Evolutionary conservation across 2,797 vertebrate species (phyloP).

Genomic region (Dipus sagitta): DNA sequence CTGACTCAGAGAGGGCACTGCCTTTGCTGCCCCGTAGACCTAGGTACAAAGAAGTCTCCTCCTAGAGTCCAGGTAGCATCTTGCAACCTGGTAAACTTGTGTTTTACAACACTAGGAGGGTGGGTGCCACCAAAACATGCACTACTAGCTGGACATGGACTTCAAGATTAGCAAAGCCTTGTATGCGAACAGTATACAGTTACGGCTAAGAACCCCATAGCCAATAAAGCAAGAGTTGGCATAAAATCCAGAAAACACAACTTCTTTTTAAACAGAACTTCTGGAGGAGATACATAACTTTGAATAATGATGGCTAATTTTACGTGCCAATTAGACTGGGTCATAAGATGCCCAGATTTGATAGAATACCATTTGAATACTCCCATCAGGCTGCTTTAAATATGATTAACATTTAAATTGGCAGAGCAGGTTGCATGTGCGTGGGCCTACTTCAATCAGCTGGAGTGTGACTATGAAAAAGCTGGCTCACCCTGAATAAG

Average conservation of each 20-base stretch:
- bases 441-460: not conserved
- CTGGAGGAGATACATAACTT: not conserved
- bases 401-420: not conserved
- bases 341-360: not conserved
- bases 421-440: not conserved
- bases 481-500: not conserved
- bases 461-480: not conserved
- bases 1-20: no score
- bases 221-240: not conserved
- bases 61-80: not conserved
- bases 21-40: not conserved
- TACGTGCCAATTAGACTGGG: not conserved
- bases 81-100: not conserved
- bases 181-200: no score
- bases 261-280: not conserved
- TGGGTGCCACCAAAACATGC: not conserved
- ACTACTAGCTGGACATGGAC: not conserved
- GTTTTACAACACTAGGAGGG: not conserved
- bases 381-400: not conserved
- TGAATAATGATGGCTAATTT: not conserved
- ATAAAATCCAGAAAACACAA: not conserved
- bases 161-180: not conserved
- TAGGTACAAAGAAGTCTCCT: not conserved
- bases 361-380: not conserved
- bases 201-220: not conserved